Evolutionary conservation across 2,113 vertebrate genomes (phyloP), one percentile per base, ranked within the genome.

Genomic region (Rhizomys pruinosus): DNA sequence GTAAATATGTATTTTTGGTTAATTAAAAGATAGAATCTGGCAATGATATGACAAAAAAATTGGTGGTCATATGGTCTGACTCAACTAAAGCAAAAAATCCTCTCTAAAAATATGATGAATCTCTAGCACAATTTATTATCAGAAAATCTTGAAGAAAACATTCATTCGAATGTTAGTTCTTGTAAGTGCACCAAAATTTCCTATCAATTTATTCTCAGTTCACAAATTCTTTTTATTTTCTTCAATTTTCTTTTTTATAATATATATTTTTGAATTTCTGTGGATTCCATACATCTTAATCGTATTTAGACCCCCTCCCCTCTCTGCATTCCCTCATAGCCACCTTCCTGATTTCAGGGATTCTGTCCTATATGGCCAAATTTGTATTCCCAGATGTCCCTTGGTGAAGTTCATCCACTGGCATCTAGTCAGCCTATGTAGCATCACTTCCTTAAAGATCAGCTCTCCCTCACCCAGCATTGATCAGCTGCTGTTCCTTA

Each of bases 81-180:
- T 73, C 22, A 93, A 55, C 2, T n/a, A 66, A 82, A 29, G 3
- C 7, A 87, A 86, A 81, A 10, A 52, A 78, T 93, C 37, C 80
- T 27, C 27, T 52, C 4, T 15, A 61, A n/a, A 90, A n/a, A 71
- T 80, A 73, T 47, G 87, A 52, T 84, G 5, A 87, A 71, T 37
- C 1, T 74, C 23, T 91, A 76, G 47, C 52, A 63, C 39, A 47
- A 82, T 82, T 92, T 82, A 59, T 71, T 80, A 42, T 78, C n/a
- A 94, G 17, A 13, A 89, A 76, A 57, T 84, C 20, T 47, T 95
- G 1, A 0, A 73, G 20, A 77, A 52, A 72, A 34, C 27, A 86
- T 96, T 92, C 20, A 92, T 71, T 89, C 55, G 23, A 77, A 84
- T 92, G 55, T 85, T 90, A 57, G 16, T 77, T 89, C 16, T 69